phyloP scores from a whole-genome alignment of 2,888 invertebrate species.

The Notodonta dromedarius region DNA sequence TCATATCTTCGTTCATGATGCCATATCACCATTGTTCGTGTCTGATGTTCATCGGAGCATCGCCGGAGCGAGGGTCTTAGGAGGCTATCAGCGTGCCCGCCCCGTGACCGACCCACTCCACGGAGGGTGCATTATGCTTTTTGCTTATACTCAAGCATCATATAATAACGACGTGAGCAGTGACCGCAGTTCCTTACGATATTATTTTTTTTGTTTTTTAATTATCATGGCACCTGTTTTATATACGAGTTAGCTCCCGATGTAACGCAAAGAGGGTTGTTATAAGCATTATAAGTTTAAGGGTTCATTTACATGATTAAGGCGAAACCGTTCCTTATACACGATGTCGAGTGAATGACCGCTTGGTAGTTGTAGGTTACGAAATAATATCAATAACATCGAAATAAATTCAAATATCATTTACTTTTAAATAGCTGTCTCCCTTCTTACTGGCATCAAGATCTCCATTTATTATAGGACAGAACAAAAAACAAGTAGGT shows the following conservation, averaged over 20 bases:
- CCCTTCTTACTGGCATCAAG: too few relatives aligned
- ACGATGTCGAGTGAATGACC: too few relatives aligned
- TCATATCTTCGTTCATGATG: neutral
- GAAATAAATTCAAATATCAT: too few relatives aligned
- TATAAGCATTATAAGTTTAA: too few relatives aligned
- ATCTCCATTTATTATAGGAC: too few relatives aligned
- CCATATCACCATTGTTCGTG: slow-evolving; percentile 7
- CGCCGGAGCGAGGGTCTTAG: slow-evolving; percentile 39
- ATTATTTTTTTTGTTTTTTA: slow-evolving; percentile 16
- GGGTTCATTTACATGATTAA: too few relatives aligned
- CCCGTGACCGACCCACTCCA: slow-evolving; percentile 51
- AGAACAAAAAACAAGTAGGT: neutral
- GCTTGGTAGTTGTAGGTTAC: too few relatives aligned
- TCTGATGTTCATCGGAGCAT: slow-evolving; percentile 43
- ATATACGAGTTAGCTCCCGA: neutral
- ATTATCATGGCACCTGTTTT: slow-evolving; percentile 4
- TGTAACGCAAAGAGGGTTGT: neutral
- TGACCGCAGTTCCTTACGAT: slow-evolving; percentile 53
- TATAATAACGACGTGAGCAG: slow-evolving; percentile 37
- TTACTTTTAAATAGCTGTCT: too few relatives aligned
- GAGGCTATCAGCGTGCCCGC: slow-evolving; percentile 56
- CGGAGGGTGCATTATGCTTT: slow-evolving; percentile 59
- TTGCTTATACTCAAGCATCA: slow-evolving; percentile 27
- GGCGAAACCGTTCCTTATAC: too few relatives aligned
- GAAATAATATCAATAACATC: too few relatives aligned